Evolutionary conservation across 23 tunicate species (phyloP), one percentile per base, ranked within the genome.

Genomic region (Ascidia mentula): DNA sequence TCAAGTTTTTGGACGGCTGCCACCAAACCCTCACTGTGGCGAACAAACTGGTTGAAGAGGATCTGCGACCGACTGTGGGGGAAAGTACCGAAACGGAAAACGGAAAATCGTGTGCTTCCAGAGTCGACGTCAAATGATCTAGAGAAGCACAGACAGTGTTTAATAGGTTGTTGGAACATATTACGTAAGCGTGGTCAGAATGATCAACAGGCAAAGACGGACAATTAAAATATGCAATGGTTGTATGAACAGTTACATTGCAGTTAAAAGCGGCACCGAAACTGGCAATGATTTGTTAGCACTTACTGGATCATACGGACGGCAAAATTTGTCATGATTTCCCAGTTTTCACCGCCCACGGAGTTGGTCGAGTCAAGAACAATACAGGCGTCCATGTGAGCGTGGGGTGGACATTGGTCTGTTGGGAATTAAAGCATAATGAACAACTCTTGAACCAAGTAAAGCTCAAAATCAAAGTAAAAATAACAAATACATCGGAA

Each of bases 71-170:
- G 7, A 28, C 65, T 53, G 65, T 53, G 65, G 13, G 65, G 65
- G 65, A 53, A 53, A 53, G 65, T 53, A 53, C 65, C 65, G 65
- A 53, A 53, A 53, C 65, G 65, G 65, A 53, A 53, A 53, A 53
- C 65, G 4, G 65, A 53, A 28, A 53, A 53, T 20, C 65, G 65
- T 26, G 65, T 53, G 24, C 24, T 53, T 28, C 65, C 65, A 26
- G 65, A 53, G 13, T 53, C 65, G 65, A 53, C 13, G 13, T 53
- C 65, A 28, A 53, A 53, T 5, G 65, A 42, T 15, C 53, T 42
- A 42, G 15, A 42, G 15, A 42, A 9, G 53, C n/a, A n/a, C n/a
- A n/a, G n/a, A n/a, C n/a, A n/a, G n/a, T n/a, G n/a, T n/a, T n/a
- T n/a, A n/a, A n/a, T n/a, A n/a, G n/a, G n/a, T n/a, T n/a, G n/a